These are phyloP conservation scores for Bubalus kerabau DNA, from an alignment of 2,113 vertebrate genomes.

Conservation along the genomic window DNA sequence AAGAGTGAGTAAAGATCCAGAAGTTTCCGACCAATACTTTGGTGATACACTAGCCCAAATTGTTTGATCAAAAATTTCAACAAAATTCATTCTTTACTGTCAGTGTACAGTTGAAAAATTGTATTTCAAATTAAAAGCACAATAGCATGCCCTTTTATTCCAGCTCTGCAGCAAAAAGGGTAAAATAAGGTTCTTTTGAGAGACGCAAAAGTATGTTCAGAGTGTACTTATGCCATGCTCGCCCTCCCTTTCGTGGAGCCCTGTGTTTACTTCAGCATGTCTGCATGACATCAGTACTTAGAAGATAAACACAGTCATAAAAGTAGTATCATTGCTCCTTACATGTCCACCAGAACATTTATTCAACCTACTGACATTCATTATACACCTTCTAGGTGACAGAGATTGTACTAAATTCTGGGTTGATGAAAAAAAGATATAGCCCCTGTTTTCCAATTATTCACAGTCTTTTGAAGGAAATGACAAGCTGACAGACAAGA, in stretches of 20 bases:
- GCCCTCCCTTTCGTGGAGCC: neutral
- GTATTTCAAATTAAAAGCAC: neutral
- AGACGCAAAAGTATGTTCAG: neutral
- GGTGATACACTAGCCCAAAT: neutral
- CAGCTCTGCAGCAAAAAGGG: neutral
- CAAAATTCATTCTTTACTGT: neutral
- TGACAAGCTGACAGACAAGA: constrained; percentile 23
- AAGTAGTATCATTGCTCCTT: neutral
- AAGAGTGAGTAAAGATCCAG: neutral
- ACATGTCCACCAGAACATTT: neutral
- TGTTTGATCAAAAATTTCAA: neutral
- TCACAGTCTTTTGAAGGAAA: constrained; percentile 27
- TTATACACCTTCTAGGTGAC: neutral
- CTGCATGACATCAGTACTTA: neutral
- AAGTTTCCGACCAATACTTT: neutral
- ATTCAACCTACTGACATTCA: neutral
- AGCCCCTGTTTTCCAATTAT: neutral
- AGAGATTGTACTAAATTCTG: neutral
- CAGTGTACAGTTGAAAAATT: neutral
- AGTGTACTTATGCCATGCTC: neutral
- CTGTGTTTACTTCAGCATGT: neutral
- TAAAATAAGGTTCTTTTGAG: neutral
- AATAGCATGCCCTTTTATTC: neutral
- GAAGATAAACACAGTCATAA: neutral
- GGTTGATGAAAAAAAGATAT: neutral